A percentile compares a stretch with the other conserved stretches of the same genome.
These are phyloP conservation scores for Amblyteles armatorius DNA, from an alignment of 2,888 invertebrate species.

Conservation along the genomic window DNA sequence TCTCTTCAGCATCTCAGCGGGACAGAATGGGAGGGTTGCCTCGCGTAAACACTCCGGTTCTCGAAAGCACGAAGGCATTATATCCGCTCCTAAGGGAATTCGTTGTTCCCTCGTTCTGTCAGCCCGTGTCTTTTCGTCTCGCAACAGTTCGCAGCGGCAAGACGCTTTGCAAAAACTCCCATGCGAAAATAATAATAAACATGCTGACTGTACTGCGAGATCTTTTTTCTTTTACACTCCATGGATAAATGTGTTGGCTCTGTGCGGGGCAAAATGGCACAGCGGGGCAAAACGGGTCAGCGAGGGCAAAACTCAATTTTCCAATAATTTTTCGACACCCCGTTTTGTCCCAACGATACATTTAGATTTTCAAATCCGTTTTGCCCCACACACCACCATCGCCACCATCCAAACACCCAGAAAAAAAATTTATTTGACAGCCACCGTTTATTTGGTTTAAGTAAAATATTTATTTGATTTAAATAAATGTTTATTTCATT, in stretches of 20 bases:
- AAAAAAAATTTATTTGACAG: too few relatives aligned
- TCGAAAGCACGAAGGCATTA: constrained; percentile 63
- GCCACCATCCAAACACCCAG: too few relatives aligned
- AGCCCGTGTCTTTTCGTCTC: not conserved
- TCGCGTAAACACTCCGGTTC: constrained; percentile 61
- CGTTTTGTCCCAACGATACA: too few relatives aligned
- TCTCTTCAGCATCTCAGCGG: constrained; percentile 53
- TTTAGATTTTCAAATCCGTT: too few relatives aligned
- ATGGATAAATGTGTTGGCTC: not conserved
- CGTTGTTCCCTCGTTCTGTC: constrained; percentile 49
- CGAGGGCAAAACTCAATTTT: too few relatives aligned
- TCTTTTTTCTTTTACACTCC: not conserved
- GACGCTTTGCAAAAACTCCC: constrained; percentile 2
- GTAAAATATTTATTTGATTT: too few relatives aligned
- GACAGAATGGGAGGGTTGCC: constrained; percentile 14
- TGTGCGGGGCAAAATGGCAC: not conserved
- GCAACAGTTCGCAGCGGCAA: not conserved
- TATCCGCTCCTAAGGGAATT: constrained; percentile 59
- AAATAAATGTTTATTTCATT: too few relatives aligned
- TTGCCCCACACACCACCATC: too few relatives aligned
- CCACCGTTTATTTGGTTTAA: too few relatives aligned
- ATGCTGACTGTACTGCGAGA: not conserved
- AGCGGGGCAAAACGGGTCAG: too few relatives aligned
- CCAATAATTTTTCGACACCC: too few relatives aligned
- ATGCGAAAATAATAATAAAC: constrained; percentile 11